phyloP scores from a whole-genome alignment of 2,797 vertebrate species.

The Lerista edwardsae region DNA sequence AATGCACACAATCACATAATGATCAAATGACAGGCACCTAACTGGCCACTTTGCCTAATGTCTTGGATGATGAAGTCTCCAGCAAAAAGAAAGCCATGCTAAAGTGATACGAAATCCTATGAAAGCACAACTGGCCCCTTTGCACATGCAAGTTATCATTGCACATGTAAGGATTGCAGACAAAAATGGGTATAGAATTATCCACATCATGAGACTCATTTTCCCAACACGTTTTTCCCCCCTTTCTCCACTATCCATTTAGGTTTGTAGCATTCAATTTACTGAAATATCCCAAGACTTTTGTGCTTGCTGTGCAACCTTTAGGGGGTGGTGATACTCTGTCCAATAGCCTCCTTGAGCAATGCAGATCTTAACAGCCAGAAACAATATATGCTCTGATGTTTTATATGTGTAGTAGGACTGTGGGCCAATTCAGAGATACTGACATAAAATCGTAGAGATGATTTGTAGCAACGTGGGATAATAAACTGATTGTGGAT shows the following conservation, averaged over 20 bases:
- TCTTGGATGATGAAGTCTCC: too few relatives aligned
- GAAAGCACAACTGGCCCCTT: too few relatives aligned
- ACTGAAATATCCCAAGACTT: not conserved
- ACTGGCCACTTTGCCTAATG: too few relatives aligned
- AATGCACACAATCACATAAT: too few relatives aligned
- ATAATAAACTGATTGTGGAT: not conserved
- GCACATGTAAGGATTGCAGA: too few relatives aligned
- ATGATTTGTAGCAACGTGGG: not conserved
- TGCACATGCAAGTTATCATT: not conserved
- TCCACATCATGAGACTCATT: not conserved
- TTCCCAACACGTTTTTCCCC: too few relatives aligned
- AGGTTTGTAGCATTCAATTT: not conserved
- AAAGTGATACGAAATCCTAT: too few relatives aligned
- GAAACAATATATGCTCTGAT: not conserved
- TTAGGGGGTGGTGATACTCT: not conserved
- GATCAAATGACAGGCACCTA: too few relatives aligned
- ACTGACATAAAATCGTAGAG: not conserved
- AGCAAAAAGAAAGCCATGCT: too few relatives aligned
- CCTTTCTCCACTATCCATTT: not conserved
- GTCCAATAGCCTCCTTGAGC: not conserved
- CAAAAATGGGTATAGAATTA: too few relatives aligned
- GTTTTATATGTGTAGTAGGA: not conserved
- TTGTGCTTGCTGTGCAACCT: not conserved
- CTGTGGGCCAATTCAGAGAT: not conserved
- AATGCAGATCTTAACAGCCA: not conserved